phyloP scores from a whole-genome alignment of 2,797 vertebrate species.

The Notamacropus eugenii region DNA sequence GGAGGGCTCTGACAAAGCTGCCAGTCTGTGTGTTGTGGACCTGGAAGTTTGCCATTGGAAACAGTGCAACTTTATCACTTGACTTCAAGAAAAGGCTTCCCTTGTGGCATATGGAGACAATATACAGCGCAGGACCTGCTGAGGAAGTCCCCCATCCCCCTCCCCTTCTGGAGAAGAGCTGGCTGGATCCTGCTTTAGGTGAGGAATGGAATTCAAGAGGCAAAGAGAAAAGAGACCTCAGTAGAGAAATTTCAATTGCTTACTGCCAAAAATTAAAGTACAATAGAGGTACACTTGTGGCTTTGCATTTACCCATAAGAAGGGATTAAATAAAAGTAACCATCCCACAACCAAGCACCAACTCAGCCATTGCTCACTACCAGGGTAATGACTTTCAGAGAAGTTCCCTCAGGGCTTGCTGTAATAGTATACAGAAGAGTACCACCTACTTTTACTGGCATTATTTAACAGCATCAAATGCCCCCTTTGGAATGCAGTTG shows the following conservation, averaged over 20 bases:
- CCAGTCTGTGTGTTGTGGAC: slow-evolving; percentile 52
- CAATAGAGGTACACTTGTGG: slow-evolving; percentile 42
- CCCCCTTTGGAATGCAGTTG: not conserved
- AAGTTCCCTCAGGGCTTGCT: not conserved
- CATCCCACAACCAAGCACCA: slow-evolving; percentile 16
- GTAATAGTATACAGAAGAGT: not conserved
- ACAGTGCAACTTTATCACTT: slow-evolving; percentile 77
- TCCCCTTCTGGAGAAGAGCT: not conserved
- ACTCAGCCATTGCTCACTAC: not conserved
- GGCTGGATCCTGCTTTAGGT: accelerated
- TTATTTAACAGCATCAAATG: not conserved
- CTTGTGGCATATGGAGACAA: slow-evolving; percentile 71
- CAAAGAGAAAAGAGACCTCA: not conserved
- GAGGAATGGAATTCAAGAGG: not conserved
- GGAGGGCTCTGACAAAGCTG: slow-evolving; percentile 55
- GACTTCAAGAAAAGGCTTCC: slow-evolving; percentile 70
- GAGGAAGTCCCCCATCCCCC: slow-evolving; percentile 2
- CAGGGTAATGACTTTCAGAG: not conserved
- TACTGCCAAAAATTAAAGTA: slow-evolving; percentile 37
- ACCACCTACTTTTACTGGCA: not conserved
- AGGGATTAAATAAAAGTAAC: slow-evolving; percentile 21
- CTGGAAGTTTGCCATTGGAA: slow-evolving; percentile 77
- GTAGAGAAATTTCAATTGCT: not conserved
- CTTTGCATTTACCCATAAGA: slow-evolving; percentile 25
- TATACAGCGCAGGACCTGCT: slow-evolving; percentile 12